phyloP scores from a whole-genome alignment of 1,140 invertebrate species.

The Phocides pigmalion region DNA sequence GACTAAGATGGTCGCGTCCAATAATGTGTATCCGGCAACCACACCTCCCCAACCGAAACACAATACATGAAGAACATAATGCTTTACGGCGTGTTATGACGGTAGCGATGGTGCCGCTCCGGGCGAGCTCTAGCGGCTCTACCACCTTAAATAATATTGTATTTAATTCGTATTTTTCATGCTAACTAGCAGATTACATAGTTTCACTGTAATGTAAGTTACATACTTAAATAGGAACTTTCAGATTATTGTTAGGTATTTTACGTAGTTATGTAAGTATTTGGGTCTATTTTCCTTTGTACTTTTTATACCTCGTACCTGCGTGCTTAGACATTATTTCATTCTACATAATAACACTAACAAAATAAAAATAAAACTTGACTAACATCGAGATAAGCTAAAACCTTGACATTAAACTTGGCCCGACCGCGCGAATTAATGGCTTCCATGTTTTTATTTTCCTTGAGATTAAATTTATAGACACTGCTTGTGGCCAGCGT shows the following conservation, averaged over 20 bases:
- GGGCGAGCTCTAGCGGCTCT: too few relatives aligned
- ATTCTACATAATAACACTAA: constrained; percentile 69
- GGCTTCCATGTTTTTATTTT: constrained; percentile 83
- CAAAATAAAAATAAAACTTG: constrained; percentile 76
- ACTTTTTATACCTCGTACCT: constrained; percentile 28
- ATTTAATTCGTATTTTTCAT: too few relatives aligned
- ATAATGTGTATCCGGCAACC: too few relatives aligned
- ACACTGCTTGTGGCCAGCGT: constrained; percentile 68
- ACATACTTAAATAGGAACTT: too few relatives aligned
- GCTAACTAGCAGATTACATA: too few relatives aligned
- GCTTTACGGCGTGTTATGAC: too few relatives aligned
- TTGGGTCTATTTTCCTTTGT: constrained; percentile 27
- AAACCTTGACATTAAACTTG: constrained; percentile 83
- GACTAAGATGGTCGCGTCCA: too few relatives aligned
- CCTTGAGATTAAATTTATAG: constrained; percentile 83
- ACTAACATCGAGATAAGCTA: constrained; percentile 80
- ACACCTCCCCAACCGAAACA: too few relatives aligned
- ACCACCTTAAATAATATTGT: too few relatives aligned
- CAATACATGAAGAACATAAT: too few relatives aligned
- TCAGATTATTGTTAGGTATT: not conserved
- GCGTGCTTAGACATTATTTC: constrained; percentile 55
- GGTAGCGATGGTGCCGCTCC: too few relatives aligned
- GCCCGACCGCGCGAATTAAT: constrained; percentile 81
- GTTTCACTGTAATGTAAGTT: too few relatives aligned
- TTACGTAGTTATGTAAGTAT: not conserved